Base-by-base conservation (phyloP, 2,797 vertebrate species). In the Rhynchonycteris naso region DNA sequence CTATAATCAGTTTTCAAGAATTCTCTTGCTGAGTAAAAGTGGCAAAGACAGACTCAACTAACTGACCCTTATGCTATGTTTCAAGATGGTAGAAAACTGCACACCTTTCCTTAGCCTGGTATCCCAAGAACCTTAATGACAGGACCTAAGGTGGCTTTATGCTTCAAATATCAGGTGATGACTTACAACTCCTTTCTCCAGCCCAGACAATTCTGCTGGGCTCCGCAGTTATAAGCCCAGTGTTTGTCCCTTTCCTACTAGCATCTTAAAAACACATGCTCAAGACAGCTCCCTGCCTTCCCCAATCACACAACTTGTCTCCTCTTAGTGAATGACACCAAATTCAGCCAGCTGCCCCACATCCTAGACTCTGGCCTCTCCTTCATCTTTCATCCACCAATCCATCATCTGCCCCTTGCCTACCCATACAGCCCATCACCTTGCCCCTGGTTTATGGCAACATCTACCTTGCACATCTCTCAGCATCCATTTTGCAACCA, bases 11-110 rank as follows among this genome's bases (percentile, higher is more conserved):
- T 19, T n/a, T 43, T 69, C 47, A 63, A 78, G 43, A 58, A 93
- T 59, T 75, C 33, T 56, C 50, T 76, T 88, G 50, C 38, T 26
- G 76, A 30, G 33, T 72, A 76, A 91, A 85, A 15, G 13, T 16
- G 38, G 76, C 10, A 87, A 59, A 92, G 38, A 61, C 4, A 84
- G 18, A 63, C 21, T 95, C 71, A 90, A 72, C 21, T 33, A 86
- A 71, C 33, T 52, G 80, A 88, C 16, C 38, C 54, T 89, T 79
- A 58, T 52, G 69, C 71, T 58, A 52, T 9, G 63, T 90, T 81
- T 95, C 16, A 61, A 95, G 85, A 75, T 69, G 75, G 71, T 16
- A 84, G 33, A 61, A 80, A 84, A 61, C 72, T 69, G 65, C 4
- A 24, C 28, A 30, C 47, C 68, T 58, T 15, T 58, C n/a, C n/a